Evolutionary conservation across 2,113 vertebrate genomes (phyloP).

Genomic region (Bufo gargarizans): DNA sequence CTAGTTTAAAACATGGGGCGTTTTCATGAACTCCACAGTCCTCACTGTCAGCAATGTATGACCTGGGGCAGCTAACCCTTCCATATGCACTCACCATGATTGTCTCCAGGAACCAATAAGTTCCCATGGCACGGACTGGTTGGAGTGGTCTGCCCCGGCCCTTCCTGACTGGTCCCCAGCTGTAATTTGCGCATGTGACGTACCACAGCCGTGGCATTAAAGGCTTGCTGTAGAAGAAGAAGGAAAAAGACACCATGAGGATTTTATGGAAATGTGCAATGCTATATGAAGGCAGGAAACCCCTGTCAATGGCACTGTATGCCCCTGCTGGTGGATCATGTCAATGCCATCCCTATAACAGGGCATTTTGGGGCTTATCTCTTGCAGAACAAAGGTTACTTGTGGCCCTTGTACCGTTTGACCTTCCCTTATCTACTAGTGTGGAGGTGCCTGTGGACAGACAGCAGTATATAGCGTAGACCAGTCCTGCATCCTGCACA

Average conservation of each 20-base stretch:
- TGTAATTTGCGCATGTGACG: conserved; percentile 95
- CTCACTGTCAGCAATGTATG: background rate
- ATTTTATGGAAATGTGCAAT: background rate
- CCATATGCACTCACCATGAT: conserved; percentile 68
- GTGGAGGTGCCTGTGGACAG: background rate
- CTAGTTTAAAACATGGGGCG: too few species aligned
- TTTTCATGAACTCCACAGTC: background rate
- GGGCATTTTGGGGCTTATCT: background rate
- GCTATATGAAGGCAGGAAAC: background rate
- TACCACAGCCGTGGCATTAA: conserved; percentile 95
- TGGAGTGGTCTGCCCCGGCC: conserved; percentile 73
- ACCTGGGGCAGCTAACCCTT: background rate
- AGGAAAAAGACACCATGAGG: background rate
- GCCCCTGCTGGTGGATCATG: too few species aligned
- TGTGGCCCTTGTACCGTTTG: too few species aligned
- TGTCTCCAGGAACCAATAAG: conserved; percentile 71
- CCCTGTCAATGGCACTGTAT: background rate
- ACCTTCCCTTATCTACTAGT: too few species aligned
- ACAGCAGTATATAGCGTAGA: background rate
- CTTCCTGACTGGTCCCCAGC: conserved; percentile 88
- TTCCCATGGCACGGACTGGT: conserved; percentile 78
- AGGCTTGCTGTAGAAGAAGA: conserved; percentile 85
- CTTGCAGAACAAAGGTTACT: background rate
- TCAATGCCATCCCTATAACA: background rate
- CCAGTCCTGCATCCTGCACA: background rate